These are phyloP conservation scores for Heliconius eleuchia DNA, from an alignment of 1,140 invertebrate genomes.

Conservation along the genomic window DNA sequence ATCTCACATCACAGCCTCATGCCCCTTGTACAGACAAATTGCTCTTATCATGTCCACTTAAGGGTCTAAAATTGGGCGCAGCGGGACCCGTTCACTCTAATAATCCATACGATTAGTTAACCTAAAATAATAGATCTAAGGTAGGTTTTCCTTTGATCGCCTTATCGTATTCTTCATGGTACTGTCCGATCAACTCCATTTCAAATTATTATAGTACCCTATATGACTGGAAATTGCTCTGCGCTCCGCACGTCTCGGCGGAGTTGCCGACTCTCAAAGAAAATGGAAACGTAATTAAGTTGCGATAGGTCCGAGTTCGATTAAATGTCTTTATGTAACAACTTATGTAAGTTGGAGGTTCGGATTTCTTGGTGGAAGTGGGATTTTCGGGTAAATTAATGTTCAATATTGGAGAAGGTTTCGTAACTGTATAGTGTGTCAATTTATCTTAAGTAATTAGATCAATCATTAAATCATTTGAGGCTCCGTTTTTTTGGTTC, in stretches of 20 bases:
- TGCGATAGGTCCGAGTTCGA: slow-evolving; percentile 29
- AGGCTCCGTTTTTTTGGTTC: no score
- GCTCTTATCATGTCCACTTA: slow-evolving; percentile 50
- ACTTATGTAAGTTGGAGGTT: slow-evolving; percentile 14
- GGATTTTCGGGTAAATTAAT: background rate
- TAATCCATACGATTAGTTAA: background rate
- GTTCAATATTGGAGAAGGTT: background rate
- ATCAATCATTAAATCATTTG: background rate
- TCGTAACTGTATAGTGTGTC: background rate
- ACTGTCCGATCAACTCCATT: slow-evolving; percentile 43
- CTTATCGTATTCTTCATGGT: slow-evolving; percentile 34
- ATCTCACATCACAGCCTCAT: slow-evolving; percentile 16
- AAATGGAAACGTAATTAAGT: slow-evolving; percentile 52
- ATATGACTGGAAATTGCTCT: slow-evolving; percentile 47
- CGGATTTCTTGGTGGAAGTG: background rate
- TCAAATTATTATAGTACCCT: slow-evolving; percentile 41
- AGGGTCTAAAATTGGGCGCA: slow-evolving; percentile 38
- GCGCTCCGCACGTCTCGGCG: slow-evolving; percentile 42
- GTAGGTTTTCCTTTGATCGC: slow-evolving; percentile 11
- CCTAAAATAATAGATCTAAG: background rate
- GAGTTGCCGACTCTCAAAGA: slow-evolving; percentile 38
- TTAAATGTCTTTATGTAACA: slow-evolving; percentile 27
- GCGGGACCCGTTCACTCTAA: slow-evolving; percentile 6
- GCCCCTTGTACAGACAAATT: slow-evolving; percentile 51
- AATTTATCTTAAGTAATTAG: background rate